Evolutionary conservation across 2,888 invertebrate genomes (phyloP).

Genomic region (Archips xylosteana): DNA sequence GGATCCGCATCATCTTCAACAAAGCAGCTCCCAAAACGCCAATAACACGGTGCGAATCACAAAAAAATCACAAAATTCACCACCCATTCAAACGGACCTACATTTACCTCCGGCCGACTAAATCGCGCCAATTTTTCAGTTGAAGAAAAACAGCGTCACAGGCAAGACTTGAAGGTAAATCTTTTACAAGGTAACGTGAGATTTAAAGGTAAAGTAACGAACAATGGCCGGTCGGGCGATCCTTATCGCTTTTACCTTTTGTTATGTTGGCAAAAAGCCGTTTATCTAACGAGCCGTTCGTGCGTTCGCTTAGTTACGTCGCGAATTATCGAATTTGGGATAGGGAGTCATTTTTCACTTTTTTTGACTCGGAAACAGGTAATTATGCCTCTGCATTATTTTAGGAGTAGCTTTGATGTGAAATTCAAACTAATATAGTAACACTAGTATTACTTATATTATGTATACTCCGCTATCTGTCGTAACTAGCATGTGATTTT

Average conservation of each 20-base stretch:
- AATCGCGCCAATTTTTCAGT: constrained; percentile 40
- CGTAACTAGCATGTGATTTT: no score
- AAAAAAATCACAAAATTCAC: background rate
- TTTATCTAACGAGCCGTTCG: constrained; percentile 45
- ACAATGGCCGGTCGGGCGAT: constrained; percentile 48
- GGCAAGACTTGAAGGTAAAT: constrained; percentile 38
- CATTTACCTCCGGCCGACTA: constrained; percentile 25
- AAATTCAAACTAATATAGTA: no score
- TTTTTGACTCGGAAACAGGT: background rate
- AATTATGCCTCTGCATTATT: background rate
- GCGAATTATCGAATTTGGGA: constrained; percentile 29
- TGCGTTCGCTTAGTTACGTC: constrained; percentile 35
- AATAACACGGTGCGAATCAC: background rate
- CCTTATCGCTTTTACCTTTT: constrained; percentile 51
- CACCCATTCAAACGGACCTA: constrained; percentile 27
- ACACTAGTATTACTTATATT: no score
- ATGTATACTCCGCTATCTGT: no score
- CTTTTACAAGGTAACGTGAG: constrained; percentile 41
- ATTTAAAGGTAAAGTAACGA: constrained; percentile 49
- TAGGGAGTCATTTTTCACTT: constrained; percentile 11
- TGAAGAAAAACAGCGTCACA: constrained; percentile 41
- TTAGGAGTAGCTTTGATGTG: background rate
- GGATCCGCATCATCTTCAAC: background rate
- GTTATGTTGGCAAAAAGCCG: constrained; percentile 48
- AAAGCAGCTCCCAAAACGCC: background rate